Percentiles rank a stretch among this genome's conserved stretches.
Conservation (phyloP, 2,888 invertebrate genomes). For the Pherbina coryleti region DNA sequence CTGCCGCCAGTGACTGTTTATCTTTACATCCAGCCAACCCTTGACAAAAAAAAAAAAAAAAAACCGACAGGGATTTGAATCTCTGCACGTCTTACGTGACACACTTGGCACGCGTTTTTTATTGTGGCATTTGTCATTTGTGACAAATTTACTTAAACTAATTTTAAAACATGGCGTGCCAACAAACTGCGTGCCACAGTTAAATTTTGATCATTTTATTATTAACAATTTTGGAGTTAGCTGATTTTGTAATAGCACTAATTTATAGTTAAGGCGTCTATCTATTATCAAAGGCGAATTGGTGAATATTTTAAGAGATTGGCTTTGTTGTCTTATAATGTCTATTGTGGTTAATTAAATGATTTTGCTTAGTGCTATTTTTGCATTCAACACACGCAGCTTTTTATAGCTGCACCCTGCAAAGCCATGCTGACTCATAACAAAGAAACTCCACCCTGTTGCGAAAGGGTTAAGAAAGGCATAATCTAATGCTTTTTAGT, state of each 20-base stretch:
- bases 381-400: too few relatives aligned
- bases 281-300: not conserved
- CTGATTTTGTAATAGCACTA: not conserved
- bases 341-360: too few relatives aligned
- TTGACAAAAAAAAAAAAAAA: not conserved
- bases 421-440: too few relatives aligned
- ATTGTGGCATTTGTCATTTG: not conserved
- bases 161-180: not conserved
- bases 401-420: too few relatives aligned
- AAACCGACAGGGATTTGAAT: not conserved
- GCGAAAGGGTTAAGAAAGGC: too few relatives aligned
- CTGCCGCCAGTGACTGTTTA: not conserved
- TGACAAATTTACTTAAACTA: not conserved
- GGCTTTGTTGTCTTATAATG: too few relatives aligned
- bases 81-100: slow-evolving; percentile 15
- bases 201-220: not conserved
- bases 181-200: not conserved
- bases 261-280: not conserved
- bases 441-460: too few relatives aligned
- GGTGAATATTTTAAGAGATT: too few relatives aligned
- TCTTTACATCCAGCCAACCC: not conserved
- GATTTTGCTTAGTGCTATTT: too few relatives aligned
- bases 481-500: too few relatives aligned
- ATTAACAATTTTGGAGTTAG: not conserved
- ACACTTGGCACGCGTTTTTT: not conserved